These are phyloP conservation scores for Drosophila monieri DNA, from an alignment of 2,888 invertebrate species.

Conservation along the genomic window DNA sequence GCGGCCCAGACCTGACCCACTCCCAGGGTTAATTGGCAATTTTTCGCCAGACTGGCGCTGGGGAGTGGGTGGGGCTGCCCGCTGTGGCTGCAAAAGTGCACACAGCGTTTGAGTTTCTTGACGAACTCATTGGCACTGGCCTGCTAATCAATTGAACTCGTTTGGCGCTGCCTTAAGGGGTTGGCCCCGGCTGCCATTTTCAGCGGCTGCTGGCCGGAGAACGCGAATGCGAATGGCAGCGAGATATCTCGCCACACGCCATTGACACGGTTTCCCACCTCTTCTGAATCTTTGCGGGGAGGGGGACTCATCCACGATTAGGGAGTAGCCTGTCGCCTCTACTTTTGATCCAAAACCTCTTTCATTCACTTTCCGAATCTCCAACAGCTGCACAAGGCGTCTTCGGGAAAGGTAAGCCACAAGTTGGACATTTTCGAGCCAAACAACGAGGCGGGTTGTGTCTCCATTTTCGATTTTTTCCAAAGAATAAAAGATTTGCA, in stretches of 20 bases:
- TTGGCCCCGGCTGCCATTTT: conserved; percentile 18
- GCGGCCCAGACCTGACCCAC: conserved; percentile 25
- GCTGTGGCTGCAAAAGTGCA: conserved; percentile 9
- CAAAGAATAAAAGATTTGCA: no score
- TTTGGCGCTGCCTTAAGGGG: conserved; percentile 34
- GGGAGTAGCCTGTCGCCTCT: not conserved
- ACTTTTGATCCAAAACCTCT: conserved; percentile 13
- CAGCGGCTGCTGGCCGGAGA: conserved; percentile 10
- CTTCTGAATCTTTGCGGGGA: no score
- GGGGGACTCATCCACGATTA: not conserved
- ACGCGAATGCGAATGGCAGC: conserved; percentile 35
- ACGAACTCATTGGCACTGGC: conserved; percentile 71
- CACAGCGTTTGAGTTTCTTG: conserved; percentile 27
- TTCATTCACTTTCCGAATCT: conserved; percentile 16
- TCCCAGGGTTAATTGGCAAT: conserved; percentile 68
- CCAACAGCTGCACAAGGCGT: conserved; percentile 75
- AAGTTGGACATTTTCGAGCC: not conserved
- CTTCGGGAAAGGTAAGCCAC: conserved; percentile 80
- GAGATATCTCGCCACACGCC: conserved; percentile 29
- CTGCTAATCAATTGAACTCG: conserved; percentile 76
- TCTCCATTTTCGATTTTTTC: conserved; percentile 9
- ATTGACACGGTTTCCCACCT: conserved; percentile 39
- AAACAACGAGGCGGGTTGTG: not conserved
- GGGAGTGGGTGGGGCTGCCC: conserved; percentile 12
- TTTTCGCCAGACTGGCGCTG: conserved; percentile 52